Evolutionary conservation across 2,797 vertebrate species (phyloP), one percentile per base, ranked within the genome.

Genomic region (Neosilurus hyrtlii): DNA sequence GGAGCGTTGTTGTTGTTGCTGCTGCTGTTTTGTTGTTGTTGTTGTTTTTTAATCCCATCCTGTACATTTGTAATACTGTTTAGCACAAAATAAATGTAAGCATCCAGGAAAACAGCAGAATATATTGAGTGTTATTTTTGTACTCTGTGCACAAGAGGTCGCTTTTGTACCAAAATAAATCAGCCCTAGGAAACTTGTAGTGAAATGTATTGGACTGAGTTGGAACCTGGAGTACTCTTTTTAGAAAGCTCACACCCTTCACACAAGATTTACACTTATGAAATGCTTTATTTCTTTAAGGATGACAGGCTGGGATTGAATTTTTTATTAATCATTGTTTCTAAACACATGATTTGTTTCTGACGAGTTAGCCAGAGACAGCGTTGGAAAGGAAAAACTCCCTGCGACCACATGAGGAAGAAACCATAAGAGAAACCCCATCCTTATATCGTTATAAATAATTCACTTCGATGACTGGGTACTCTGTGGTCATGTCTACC

Each of bases 61-160:
- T 88, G 88, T 89, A 88, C 89, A 79, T 88, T 74, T 77, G 73
- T 90, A 89, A 89, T 82, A 90, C 89, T 92, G 89, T 90, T 86
- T 86, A 72, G 81, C 77, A 90, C 65, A 18, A 73, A 85, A 85
- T 85, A 85, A 85, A 85, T 59, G 35, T 73, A 82, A 82, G 84
- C 84, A 59, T 85, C 43, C 67, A 57, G 30, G 59, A 78, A 70
- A 76, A 74, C n/a, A 4, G 9, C 26, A 63, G 52, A 61, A 35
- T 20, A 26, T 20, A 52, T 30, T 12, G 61, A 30, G 76, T 65
- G 43, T 59, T 65, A 20, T 24, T 65, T 78, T 52, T 65, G 67
- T 51, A 61, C 30, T 68, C 54, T 4, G 26, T 75, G 74, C 87
- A 85, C 75, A 71, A 72, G 83, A 83, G 75, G 82, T 43, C 24